Base-by-base conservation (phyloP, 1,140 invertebrate species). In the Teleopsis dalmanni region DNA sequence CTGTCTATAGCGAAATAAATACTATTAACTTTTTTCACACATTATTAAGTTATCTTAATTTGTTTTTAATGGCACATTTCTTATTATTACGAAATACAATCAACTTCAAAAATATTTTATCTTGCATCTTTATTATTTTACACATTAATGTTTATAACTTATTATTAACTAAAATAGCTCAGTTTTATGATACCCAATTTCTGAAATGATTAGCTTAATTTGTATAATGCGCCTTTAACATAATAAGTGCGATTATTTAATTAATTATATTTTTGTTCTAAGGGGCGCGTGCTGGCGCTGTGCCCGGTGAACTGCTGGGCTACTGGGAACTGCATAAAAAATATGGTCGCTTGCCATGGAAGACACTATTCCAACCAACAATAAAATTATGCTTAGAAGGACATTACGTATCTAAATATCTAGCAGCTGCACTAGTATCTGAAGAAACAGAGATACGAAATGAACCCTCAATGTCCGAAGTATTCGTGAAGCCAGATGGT, bases 221-320 rank as follows among this genome's bases (percentile, higher is more conserved):
- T n/a, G n/a, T n/a, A n/a, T n/a, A n/a, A n/a, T n/a, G n/a, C n/a
- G n/a, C n/a, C n/a, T n/a, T n/a, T n/a, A n/a, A n/a, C n/a, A n/a
- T n/a, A n/a, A 8, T 29, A 8, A 36, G 9, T 14, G 8, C 14
- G n/a, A 37, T 16, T 3, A 19, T 37, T 37, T 8, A 16, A 31
- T 33, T 45, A 27, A 21, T 13, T 33, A 16, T 27, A 11, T 47
- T n/a, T 11, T 25, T 41, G 2, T 44, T 33, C 8, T 47, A 64
- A 77, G 84, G 84, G 55, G 85, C 82, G 1, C 60, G 82, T 47
- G 78, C 94, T 0, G 81, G 93, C 3, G 95, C 83, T 0, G 87
- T 97, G 8, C 95, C 95, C 0, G 94, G 92, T 6, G 95, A 97
- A 71, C 62, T 98, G 1, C 73, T 78, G 51, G 95, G 94, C 2